Conservation (phyloP, 2,113 vertebrate species). For the Hippocampus comes region DNA sequence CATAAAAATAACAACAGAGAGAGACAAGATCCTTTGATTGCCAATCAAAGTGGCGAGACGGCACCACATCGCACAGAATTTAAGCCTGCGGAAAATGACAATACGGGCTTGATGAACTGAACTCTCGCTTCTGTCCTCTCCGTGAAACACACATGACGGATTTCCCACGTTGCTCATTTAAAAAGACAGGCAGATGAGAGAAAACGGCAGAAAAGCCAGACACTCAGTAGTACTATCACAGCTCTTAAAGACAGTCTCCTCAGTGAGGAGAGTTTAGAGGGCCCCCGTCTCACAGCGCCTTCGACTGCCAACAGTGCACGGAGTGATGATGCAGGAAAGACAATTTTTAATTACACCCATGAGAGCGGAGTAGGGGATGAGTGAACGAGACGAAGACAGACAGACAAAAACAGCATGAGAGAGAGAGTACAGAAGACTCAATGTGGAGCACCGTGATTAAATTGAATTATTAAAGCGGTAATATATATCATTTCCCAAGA, state of each 20-base stretch:
- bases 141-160: constrained; percentile 21
- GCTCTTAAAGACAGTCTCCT: constrained; percentile 50
- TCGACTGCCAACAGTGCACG: constrained; percentile 50
- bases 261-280: constrained; percentile 47
- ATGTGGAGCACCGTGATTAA: constrained; percentile 53
- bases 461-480: constrained; percentile 53
- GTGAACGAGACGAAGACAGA: constrained; percentile 48
- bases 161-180: constrained; percentile 51
- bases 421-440: background rate
- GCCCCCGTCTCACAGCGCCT: constrained; percentile 36
- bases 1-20: constrained; percentile 45
- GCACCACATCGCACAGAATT: constrained; percentile 22
- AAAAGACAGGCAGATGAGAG: constrained; percentile 56
- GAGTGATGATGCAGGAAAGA: constrained; percentile 61
- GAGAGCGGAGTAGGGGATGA: constrained; percentile 60
- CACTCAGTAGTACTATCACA: constrained; percentile 57
- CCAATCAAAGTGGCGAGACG: constrained; percentile 9
- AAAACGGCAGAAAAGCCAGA: constrained; percentile 45
- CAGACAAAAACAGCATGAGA: constrained; percentile 15
- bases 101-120: constrained; percentile 42
- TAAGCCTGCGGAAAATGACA: constrained; percentile 15
- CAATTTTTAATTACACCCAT: constrained; percentile 71
- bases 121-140: constrained; percentile 28
- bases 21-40: constrained; percentile 42
- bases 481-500: constrained; percentile 26